Evolutionary conservation across 2,888 invertebrate species (phyloP), one percentile per base, ranked within the genome.

Genomic region (Sphaerolaimus hirsutus): DNA sequence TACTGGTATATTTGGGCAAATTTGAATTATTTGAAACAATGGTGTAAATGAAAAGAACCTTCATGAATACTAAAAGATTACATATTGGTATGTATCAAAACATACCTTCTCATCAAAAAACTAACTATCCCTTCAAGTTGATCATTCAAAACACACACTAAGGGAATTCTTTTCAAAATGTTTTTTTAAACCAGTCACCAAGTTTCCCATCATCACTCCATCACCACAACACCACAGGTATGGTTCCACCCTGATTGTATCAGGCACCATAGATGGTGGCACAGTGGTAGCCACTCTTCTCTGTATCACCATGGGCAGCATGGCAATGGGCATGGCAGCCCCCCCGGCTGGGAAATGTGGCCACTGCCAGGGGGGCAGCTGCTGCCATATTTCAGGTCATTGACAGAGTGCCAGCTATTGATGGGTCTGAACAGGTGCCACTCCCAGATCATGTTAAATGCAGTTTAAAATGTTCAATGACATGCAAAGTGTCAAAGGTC

Each of bases 301-400:
- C 44, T 22, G 44, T 2, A 44, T 47, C n/a, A 68, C 79, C 17
- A 58, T 62, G 27, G 63, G 62, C 2, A 59, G 63, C 14, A 62
- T 65, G 51, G 62, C 64, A 1, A 54, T 82, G 50, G 81, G 81
- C 14, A 76, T 78, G 63, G 76, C 78, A 0, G 75, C 79, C 1
- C 81, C 81, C 81, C 0, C 75, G 78, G 47, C 73, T 81, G 59
- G 78, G 79, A 59, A 74, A 77, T 7, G 77, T 83, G 55, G 76
- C 78, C 0, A 73, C 75, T 25, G 81, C 82, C 0, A 74, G 74
- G 55, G 82, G 81, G 0, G 78, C 82, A 0, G 81, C 78, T 0
- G 73, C 75, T 1, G 60, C 61, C 1, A 60, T 71, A 7, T 67
- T 65, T 46, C 62, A 66, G n/a, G 64, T 70, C 26, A 68, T 71